These are phyloP conservation scores for Ceramica pisi DNA, from an alignment of 2,888 invertebrate species.

Conservation along the genomic window DNA sequence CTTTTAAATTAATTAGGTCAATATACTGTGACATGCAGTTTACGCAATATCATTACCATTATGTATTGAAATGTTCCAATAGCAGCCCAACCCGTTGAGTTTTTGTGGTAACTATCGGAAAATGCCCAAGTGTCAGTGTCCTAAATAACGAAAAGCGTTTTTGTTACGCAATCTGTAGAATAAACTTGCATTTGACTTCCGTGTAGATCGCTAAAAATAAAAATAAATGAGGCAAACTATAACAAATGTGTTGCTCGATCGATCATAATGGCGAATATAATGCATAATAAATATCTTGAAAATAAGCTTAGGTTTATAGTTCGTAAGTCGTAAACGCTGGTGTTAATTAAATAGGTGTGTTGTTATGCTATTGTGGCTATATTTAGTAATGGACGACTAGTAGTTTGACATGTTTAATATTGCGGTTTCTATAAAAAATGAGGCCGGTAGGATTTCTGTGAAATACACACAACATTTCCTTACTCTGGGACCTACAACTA, in stretches of 20 bases:
- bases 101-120: conserved; percentile 57
- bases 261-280: conserved; percentile 30
- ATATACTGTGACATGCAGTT: conserved; percentile 44
- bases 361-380: conserved; percentile 30
- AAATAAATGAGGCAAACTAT: conserved; percentile 49
- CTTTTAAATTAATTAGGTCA: conserved; percentile 48
- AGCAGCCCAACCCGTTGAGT: conserved; percentile 54
- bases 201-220: conserved; percentile 61
- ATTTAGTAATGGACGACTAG: conserved; percentile 26
- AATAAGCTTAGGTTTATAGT: conserved; percentile 28
- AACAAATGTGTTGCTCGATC: conserved; percentile 38
- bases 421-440: neutral
- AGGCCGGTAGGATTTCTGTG: neutral
- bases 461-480: too few relatives aligned
- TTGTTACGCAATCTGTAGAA: conserved; percentile 56
- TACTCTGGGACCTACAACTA: neutral
- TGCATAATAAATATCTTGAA: conserved; percentile 35
- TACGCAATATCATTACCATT: conserved; percentile 56
- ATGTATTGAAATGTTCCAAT: conserved; percentile 60
- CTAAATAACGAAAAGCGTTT: conserved; percentile 63
- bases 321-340: conserved; percentile 40
- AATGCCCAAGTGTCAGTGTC: conserved; percentile 45
- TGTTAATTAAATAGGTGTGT: conserved; percentile 47
- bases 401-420: conserved; percentile 1
- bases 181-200: conserved; percentile 57